phyloP scores from a whole-genome alignment of 2,888 invertebrate species.

The Drosophila flavopinicola region DNA sequence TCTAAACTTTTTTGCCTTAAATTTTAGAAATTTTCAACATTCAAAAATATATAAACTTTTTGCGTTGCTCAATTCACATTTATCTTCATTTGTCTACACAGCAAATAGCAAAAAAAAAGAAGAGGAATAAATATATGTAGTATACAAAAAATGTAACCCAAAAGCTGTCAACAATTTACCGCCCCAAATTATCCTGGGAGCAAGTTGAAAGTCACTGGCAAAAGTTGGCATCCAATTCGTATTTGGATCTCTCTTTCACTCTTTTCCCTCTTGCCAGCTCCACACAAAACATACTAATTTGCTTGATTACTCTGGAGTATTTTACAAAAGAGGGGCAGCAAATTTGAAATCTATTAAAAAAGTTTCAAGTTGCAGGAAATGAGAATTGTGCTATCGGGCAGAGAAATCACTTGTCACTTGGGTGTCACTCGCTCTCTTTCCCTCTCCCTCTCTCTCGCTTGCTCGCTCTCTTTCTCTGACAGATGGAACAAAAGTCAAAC shows the following conservation, averaged over 20 bases:
- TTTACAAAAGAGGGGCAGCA: constrained; percentile 16
- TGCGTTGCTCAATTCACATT: constrained; percentile 43
- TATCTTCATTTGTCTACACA: constrained; percentile 73
- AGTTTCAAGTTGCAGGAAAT: constrained; percentile 63
- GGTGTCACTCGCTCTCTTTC: background rate
- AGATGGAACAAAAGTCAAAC: constrained; percentile 11
- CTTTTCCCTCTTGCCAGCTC: background rate
- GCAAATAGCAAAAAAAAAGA: constrained; percentile 7
- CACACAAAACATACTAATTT: constrained; percentile 67
- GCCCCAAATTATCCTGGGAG: constrained; percentile 72
- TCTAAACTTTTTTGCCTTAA: background rate
- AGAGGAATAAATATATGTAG: constrained; percentile 12
- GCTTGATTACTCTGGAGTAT: constrained; percentile 77
- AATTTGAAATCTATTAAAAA: constrained; percentile 79
- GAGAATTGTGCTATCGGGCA: constrained; percentile 44
- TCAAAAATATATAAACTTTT: constrained; percentile 32
- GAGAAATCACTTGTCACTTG: constrained; percentile 48
- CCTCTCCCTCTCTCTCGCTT: background rate
- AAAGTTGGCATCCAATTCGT: constrained; percentile 29
- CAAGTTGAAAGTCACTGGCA: constrained; percentile 25
- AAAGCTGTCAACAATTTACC: constrained; percentile 79
- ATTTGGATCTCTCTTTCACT: constrained; percentile 31
- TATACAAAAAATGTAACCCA: constrained; percentile 38
- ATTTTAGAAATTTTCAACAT: constrained; percentile 10
- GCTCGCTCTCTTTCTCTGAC: background rate